Evolutionary conservation across 2,888 invertebrate species (phyloP).

Genomic region (Volucella zonaria): DNA sequence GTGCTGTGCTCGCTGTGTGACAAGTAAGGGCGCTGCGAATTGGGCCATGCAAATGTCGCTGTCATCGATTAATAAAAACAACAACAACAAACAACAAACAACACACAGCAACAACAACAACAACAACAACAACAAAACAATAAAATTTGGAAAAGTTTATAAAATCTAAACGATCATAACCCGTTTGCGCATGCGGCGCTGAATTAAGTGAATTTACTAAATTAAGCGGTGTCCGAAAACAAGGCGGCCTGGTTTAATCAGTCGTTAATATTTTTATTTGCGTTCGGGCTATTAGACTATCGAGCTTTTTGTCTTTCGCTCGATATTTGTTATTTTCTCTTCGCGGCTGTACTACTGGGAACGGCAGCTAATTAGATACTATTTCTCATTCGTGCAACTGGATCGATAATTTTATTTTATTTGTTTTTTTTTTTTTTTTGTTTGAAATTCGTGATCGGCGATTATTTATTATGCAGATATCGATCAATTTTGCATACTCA

Average conservation of each 20-base stretch:
- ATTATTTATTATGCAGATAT: slow-evolving; percentile 39
- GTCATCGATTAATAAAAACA: not conserved
- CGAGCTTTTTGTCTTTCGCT: slow-evolving; percentile 4
- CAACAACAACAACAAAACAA: slow-evolving; percentile 36
- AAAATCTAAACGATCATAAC: slow-evolving; percentile 49
- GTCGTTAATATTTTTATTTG: slow-evolving; percentile 53
- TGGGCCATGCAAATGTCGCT: slow-evolving; percentile 58
- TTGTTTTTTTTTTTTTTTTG: slow-evolving; percentile 8
- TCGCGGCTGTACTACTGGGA: too few species aligned
- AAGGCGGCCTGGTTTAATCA: slow-evolving; percentile 32
- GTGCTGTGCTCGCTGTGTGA: slow-evolving; percentile 32
- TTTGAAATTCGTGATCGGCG: slow-evolving; percentile 38
- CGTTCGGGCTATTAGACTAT: slow-evolving; percentile 13
- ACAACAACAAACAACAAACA: slow-evolving; percentile 48
- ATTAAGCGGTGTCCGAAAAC: not conserved
- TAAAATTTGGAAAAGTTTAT: slow-evolving; percentile 42
- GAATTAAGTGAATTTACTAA: not conserved
- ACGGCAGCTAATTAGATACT: slow-evolving; percentile 24
- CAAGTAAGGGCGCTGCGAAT: slow-evolving; percentile 50
- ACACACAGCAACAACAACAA: slow-evolving; percentile 41
- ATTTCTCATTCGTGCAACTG: slow-evolving; percentile 44
- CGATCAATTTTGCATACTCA: slow-evolving; percentile 57
- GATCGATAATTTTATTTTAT: slow-evolving; percentile 26
- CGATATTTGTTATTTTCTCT: too few species aligned
- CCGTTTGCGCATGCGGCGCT: slow-evolving; percentile 25